These are phyloP conservation scores for Brachymystax lenok DNA, from an alignment of 2,797 vertebrate genomes.

Conservation along the genomic window DNA sequence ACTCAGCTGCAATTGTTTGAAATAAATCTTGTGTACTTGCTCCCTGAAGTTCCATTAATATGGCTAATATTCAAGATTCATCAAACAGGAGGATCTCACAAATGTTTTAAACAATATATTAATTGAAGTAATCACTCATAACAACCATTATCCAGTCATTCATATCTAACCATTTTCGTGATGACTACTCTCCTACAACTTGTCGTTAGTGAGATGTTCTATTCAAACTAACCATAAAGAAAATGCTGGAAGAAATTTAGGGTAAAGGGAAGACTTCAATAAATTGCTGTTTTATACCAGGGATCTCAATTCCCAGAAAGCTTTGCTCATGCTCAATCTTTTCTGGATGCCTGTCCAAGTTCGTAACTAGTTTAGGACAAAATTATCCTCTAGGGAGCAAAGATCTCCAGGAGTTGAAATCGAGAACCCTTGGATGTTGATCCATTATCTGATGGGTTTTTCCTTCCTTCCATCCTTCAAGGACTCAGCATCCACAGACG, in stretches of 20 bases:
- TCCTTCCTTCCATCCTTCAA: constrained; percentile 86
- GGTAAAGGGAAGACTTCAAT: not conserved
- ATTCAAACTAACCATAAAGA: not conserved
- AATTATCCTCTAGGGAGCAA: not conserved
- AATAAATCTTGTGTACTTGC: not conserved
- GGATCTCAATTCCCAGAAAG: constrained; percentile 21
- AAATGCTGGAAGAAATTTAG: not conserved
- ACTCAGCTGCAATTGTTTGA: not conserved
- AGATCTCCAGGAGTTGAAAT: constrained; percentile 39
- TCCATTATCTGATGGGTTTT: constrained; percentile 84
- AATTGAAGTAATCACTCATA: not conserved
- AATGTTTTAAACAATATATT: not conserved
- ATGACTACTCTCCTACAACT: not conserved
- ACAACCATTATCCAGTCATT: constrained; percentile 1
- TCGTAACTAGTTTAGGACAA: not conserved
- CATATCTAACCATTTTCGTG: not conserved
- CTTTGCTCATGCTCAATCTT: constrained; percentile 7
- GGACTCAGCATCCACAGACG: constrained; percentile 97
- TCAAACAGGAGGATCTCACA: not conserved
- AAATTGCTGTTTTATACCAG: not conserved
- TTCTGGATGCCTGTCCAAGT: not conserved
- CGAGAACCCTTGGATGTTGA: constrained; percentile 46
- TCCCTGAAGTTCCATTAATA: not conserved
- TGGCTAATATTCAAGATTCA: not conserved
- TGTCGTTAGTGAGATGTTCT: not conserved